Evolutionary conservation across 2,888 invertebrate genomes (phyloP).

Genomic region (Caradrina kadenii): DNA sequence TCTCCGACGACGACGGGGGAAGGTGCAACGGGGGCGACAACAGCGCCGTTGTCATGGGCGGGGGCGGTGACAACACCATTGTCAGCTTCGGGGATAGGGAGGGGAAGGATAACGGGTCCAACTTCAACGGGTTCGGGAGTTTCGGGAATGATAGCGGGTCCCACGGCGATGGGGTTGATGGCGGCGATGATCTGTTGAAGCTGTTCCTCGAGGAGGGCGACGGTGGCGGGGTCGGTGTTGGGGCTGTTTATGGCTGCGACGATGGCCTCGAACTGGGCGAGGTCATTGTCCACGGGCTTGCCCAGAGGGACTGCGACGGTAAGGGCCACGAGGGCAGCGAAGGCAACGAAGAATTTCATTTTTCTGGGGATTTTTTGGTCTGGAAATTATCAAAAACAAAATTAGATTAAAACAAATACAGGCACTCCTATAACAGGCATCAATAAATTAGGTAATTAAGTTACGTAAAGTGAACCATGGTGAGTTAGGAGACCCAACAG

Average conservation of each 20-base stretch:
- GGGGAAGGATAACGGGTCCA: conserved; percentile 58
- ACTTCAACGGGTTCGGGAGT: conserved; percentile 58
- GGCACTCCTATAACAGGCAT: no score
- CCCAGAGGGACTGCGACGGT: conserved; percentile 68
- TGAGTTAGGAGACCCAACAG: no score
- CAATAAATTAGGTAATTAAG: no score
- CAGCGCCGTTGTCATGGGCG: neutral
- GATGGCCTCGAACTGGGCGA: conserved; percentile 68
- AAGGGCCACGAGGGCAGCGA: conserved; percentile 74
- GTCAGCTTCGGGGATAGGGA: conserved; percentile 46
- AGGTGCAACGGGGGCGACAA: conserved; percentile 1
- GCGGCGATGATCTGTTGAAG: conserved; percentile 67
- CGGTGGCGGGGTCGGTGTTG: conserved; percentile 77
- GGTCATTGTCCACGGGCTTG: conserved; percentile 60
- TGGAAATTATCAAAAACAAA: conserved; percentile 52
- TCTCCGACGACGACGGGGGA: conserved; percentile 50
- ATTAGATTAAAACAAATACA: neutral
- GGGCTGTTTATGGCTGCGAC: conserved; percentile 78
- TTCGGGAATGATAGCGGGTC: conserved; percentile 60
- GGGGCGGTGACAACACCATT: conserved; percentile 41
- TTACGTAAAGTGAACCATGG: no score
- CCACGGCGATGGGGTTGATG: conserved; percentile 56
- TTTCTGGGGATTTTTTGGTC: conserved; percentile 51
- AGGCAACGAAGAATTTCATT: conserved; percentile 80
- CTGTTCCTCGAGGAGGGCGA: conserved; percentile 70